Evolutionary conservation across 2,888 invertebrate species (phyloP).

Genomic region (Apamea crenata): DNA sequence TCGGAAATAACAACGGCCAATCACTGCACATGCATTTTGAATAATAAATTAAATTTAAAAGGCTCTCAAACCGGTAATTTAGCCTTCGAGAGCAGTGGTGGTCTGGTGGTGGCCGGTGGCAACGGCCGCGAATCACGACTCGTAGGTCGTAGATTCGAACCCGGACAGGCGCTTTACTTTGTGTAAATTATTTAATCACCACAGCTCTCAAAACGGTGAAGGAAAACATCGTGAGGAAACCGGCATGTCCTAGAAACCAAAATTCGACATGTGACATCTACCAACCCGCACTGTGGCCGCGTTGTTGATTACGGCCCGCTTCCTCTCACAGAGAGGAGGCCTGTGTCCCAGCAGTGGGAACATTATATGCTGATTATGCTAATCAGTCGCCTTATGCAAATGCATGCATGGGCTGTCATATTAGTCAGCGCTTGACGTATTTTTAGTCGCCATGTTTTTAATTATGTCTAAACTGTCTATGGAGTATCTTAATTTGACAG

Average conservation of each 20-base stretch:
- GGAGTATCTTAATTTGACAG: too few relatives aligned
- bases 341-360: neutral
- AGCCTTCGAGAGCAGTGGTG: too few relatives aligned
- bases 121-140: too few relatives aligned
- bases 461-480: too few relatives aligned
- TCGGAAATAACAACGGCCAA: slow-evolving; percentile 8
- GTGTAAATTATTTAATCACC: neutral
- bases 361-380: neutral
- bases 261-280: neutral
- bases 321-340: neutral
- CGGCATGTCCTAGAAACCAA: neutral
- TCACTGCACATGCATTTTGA: neutral
- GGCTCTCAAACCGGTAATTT: slow-evolving; percentile 9
- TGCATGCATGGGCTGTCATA: neutral
- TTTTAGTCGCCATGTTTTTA: too few relatives aligned
- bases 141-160: too few relatives aligned
- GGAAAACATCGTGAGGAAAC: neutral
- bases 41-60: neutral
- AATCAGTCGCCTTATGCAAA: neutral
- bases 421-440: too few relatives aligned
- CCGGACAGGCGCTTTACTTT: too few relatives aligned
- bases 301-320: neutral
- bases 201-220: neutral
- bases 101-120: too few relatives aligned
- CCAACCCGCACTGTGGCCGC: neutral